Percentiles rank a stretch among this genome's conserved stretches.
phyloP scores from a whole-genome alignment of 2,888 invertebrate species.

The Watsonalla cultraria region DNA sequence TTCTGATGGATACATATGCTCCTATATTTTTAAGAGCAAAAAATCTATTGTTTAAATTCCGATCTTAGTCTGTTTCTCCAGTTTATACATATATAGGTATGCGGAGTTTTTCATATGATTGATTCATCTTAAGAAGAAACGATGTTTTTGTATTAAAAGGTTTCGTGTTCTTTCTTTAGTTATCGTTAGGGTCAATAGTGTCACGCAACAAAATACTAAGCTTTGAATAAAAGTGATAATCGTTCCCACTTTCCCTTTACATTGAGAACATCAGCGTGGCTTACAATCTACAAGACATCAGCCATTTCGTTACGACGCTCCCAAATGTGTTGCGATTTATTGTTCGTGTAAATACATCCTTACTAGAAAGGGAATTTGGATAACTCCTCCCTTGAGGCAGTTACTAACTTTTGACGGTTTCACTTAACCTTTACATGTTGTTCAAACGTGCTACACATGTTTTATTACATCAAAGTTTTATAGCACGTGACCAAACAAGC shows the following conservation, averaged over 20 bases:
- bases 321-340: not conserved
- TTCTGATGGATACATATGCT: not conserved
- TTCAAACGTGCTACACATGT: not conserved
- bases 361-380: conserved; percentile 1
- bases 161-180: too few species aligned
- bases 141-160: too few species aligned
- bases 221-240: too few species aligned
- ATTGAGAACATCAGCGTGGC: not conserved
- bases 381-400: not conserved
- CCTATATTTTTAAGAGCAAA: too few species aligned
- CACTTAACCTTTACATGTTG: not conserved
- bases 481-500: not conserved
- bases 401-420: not conserved
- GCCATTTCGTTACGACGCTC: not conserved
- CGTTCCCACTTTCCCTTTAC: too few species aligned
- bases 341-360: not conserved
- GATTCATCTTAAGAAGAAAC: too few species aligned
- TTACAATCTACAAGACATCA: not conserved
- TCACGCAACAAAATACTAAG: too few species aligned
- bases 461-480: not conserved
- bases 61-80: too few species aligned
- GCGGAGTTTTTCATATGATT: too few species aligned
- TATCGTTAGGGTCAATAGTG: too few species aligned
- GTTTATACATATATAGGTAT: too few species aligned
- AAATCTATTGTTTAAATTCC: too few species aligned